phyloP scores from a whole-genome alignment of 1,140 invertebrate genomes.

The Caerostris darwini region DNA sequence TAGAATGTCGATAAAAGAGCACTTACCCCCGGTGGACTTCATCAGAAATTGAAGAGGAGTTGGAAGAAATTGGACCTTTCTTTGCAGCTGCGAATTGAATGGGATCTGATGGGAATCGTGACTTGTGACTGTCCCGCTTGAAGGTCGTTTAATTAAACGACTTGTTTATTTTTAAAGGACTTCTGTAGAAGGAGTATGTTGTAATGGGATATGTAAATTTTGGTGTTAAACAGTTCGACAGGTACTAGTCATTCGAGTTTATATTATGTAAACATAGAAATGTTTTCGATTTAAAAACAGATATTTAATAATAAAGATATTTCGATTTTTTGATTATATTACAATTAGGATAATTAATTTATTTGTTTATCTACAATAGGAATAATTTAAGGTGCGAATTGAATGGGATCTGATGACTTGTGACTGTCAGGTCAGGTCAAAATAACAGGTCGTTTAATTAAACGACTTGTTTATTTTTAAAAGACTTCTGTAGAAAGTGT shows the following conservation, averaged over 20 bases:
- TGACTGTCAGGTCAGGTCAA: too few species aligned
- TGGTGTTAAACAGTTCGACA: neutral
- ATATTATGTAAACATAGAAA: neutral
- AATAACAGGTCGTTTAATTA: neutral
- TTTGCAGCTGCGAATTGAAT: neutral
- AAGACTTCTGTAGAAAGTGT: too few species aligned
- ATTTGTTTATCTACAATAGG: too few species aligned
- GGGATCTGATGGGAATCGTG: neutral
- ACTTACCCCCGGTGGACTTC: neutral
- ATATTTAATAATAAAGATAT: too few species aligned
- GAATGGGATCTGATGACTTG: neutral
- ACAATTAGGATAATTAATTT: too few species aligned
- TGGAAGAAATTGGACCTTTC: neutral
- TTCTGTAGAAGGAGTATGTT: neutral
- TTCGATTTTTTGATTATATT: too few species aligned
- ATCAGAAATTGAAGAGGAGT: neutral
- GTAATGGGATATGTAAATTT: neutral
- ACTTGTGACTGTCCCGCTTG: neutral
- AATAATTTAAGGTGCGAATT: neutral
- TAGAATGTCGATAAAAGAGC: conserved; percentile 55
- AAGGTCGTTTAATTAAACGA: neutral
- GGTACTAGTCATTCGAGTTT: neutral
- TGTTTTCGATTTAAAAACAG: neutral
- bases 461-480: neutral
- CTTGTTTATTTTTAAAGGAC: neutral